Percentiles rank a stretch among this genome's conserved stretches.
These are phyloP conservation scores for Gracilinanus agilis DNA, from an alignment of 2,113 vertebrate species.

Conservation along the genomic window DNA sequence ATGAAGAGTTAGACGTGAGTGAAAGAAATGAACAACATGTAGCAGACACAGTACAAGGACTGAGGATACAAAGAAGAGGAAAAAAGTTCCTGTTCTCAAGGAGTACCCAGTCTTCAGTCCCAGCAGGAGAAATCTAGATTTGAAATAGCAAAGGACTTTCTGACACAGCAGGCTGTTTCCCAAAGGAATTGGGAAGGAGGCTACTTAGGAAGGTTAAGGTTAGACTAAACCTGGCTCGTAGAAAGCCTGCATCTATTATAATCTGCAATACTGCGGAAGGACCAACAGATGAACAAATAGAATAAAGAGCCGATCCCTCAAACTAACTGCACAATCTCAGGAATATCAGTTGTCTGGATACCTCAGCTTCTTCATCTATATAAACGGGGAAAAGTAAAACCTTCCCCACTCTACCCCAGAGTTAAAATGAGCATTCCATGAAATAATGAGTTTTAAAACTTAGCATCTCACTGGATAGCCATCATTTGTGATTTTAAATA, in stretches of 20 bases:
- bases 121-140: not conserved
- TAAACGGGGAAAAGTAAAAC: not conserved
- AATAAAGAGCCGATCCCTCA: not conserved
- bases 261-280: not conserved
- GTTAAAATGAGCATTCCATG: not conserved
- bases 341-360: slow-evolving; percentile 16
- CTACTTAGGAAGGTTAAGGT: slow-evolving; percentile 9
- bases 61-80: not conserved
- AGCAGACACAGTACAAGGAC: not conserved
- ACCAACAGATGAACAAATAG: not conserved
- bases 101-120: not conserved
- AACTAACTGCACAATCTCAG: not conserved
- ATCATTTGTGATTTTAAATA: not conserved
- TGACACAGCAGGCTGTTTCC: not conserved
- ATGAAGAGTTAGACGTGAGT: too few relatives aligned
- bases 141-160: not conserved
- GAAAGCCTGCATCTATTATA: not conserved
- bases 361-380: slow-evolving; percentile 6
- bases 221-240: not conserved
- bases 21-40: too few relatives aligned
- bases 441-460: not conserved
- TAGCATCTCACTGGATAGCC: not conserved
- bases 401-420: not conserved
- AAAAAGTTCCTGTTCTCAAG: not conserved
- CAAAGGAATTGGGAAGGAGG: not conserved